These are phyloP conservation scores for Platycercus adscitus DNA, from an alignment of 2,113 vertebrate genomes.

Conservation along the genomic window DNA sequence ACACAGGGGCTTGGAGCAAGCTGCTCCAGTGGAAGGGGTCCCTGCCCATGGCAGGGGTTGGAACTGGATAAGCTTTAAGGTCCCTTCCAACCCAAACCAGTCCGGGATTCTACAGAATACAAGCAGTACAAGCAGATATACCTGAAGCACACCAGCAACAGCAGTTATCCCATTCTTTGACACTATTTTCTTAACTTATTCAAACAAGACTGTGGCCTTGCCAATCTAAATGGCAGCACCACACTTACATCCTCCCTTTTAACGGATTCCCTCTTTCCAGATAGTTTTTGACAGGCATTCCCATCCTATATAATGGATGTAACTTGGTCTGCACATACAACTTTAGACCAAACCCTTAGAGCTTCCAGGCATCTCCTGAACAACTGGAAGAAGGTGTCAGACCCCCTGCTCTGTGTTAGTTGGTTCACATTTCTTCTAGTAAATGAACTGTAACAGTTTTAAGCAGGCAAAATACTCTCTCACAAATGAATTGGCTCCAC, in stretches of 20 bases:
- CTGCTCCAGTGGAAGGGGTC: no score
- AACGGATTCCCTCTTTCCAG: fast-evolving
- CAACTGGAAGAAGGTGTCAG: background rate
- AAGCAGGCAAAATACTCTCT: background rate
- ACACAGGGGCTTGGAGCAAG: no score
- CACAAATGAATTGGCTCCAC: background rate
- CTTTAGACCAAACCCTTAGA: background rate
- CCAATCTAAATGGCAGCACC: fast-evolving
- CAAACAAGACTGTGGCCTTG: background rate
- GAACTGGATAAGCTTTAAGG: background rate
- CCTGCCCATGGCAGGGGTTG: no score
- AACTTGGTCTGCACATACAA: background rate
- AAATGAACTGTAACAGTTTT: background rate
- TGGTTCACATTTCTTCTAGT: background rate
- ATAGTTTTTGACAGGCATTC: background rate
- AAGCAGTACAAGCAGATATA: background rate
- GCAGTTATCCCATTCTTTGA: background rate
- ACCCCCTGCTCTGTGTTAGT: background rate
- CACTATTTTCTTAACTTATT: background rate
- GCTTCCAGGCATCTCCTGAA: background rate
- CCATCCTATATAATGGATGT: fast-evolving
- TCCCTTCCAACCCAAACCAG: background rate
- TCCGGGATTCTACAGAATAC: background rate
- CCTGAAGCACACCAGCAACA: background rate
- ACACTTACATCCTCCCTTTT: background rate